Base-by-base conservation (phyloP, 2,888 invertebrate species). In the Brachyptera putata region DNA sequence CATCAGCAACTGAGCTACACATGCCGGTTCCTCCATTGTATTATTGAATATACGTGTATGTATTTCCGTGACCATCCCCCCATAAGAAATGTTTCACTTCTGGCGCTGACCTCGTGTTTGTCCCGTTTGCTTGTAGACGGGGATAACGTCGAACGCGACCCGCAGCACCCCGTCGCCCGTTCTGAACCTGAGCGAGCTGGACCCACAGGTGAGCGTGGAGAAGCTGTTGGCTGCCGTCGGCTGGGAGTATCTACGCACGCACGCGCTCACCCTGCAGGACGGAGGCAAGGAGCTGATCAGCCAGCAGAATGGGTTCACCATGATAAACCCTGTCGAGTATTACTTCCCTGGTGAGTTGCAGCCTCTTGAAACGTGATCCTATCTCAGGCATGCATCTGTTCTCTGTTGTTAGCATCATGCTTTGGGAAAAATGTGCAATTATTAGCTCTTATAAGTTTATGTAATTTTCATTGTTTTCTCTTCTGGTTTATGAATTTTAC, bases 301-400 rank as follows among this genome's bases (percentile, higher is more conserved):
- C 70, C 80, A 85, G 70, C 91, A 92, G 73, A 82, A 86, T 67
- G 93, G 93, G 49, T 93, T 92, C 74, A 90, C 92, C 71, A 82
- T 85, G 72, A 78, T 94, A 56, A 91, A 92, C 75, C 93, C 94
- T 1, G 89, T 88, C 1, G 88, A 94, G 67, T 84, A 87, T 66
- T 91, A 91, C 89, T 94, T 91, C 73, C 90, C 91, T 72, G 91
- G 88, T 85, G 72, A 71, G n/a, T n/a, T n/a, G n/a, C n/a, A n/a
- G 69, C 68, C 56, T 3, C 3, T 3, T 3, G n/a, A n/a, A n/a
- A n/a, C n/a, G n/a, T n/a, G n/a, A n/a, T n/a, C n/a, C n/a, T n/a
- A n/a, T n/a, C n/a, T n/a, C n/a, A n/a, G n/a, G n/a, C n/a, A n/a
- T n/a, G n/a, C n/a, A n/a, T n/a, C n/a, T n/a, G n/a, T n/a, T n/a